Evolutionary conservation across 2,888 invertebrate genomes (phyloP).

Genomic region (Stramonita haemastoma): DNA sequence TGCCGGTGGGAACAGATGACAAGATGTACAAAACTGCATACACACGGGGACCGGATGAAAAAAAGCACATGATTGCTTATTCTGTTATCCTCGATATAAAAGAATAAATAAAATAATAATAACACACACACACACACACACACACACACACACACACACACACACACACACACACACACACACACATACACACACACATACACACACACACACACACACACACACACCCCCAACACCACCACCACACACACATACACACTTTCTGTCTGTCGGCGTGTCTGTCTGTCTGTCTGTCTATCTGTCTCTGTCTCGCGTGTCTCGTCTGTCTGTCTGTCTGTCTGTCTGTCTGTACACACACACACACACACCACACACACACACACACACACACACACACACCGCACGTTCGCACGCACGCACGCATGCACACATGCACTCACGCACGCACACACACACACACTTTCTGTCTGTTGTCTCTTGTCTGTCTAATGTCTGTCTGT

Average conservation of each 20-base stretch:
- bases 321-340: too few species aligned
- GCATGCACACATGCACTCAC: background rate
- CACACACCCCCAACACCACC: background rate
- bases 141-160: background rate
- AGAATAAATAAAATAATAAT: too few species aligned
- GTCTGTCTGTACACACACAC: background rate
- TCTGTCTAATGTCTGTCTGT: background rate
- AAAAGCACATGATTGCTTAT: too few species aligned
- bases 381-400: background rate
- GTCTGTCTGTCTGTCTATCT: background rate
- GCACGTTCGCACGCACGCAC: background rate
- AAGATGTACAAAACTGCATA: too few species aligned
- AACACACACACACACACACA: too few species aligned
- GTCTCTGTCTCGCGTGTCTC: background rate
- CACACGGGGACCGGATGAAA: too few species aligned
- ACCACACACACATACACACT: background rate
- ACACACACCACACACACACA: background rate
- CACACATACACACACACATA: background rate
- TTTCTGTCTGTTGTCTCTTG: background rate
- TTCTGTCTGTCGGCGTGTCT: background rate
- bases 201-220: constrained; percentile 6
- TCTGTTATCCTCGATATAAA: too few species aligned
- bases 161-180: background rate
- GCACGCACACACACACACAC: background rate
- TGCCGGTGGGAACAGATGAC: too few species aligned